phyloP scores from a whole-genome alignment of 2,888 invertebrate genomes.

The Ochropleura leucogaster region DNA sequence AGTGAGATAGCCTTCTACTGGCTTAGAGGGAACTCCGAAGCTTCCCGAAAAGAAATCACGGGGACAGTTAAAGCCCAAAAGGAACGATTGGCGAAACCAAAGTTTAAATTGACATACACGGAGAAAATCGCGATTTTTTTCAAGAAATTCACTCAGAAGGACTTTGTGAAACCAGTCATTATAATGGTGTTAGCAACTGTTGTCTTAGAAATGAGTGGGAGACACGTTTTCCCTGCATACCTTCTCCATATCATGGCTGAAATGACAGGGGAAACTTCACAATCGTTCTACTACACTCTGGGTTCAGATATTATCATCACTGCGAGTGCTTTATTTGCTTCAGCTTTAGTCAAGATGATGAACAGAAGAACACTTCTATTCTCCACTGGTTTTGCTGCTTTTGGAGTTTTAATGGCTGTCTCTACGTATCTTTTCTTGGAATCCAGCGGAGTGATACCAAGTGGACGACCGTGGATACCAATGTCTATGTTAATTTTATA shows the following conservation, averaged over 20 bases:
- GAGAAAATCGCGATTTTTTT: slow-evolving; percentile 31
- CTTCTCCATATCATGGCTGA: slow-evolving; percentile 70
- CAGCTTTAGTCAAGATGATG: slow-evolving; percentile 70
- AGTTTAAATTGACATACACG: slow-evolving; percentile 9
- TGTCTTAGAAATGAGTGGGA: slow-evolving; percentile 73
- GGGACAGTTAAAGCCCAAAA: slow-evolving; percentile 56
- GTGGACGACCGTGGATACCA: slow-evolving; percentile 64
- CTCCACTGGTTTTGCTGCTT: slow-evolving; percentile 69
- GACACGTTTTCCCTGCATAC: slow-evolving; percentile 75
- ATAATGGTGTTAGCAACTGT: slow-evolving; percentile 68
- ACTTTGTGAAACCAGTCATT: slow-evolving; percentile 67
- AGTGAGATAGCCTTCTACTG: slow-evolving; percentile 78
- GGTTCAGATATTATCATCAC: slow-evolving; percentile 73
- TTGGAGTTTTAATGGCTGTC: slow-evolving; percentile 66
- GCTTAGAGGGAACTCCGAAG: slow-evolving; percentile 85
- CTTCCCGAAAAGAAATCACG: slow-evolving; percentile 72
- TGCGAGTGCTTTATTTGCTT: slow-evolving; percentile 69
- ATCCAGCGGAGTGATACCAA: slow-evolving; percentile 64
- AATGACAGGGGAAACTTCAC: slow-evolving; percentile 68
- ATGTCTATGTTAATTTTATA: slow-evolving; percentile 70
- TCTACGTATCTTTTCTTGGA: slow-evolving; percentile 68
- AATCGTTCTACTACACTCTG: slow-evolving; percentile 72
- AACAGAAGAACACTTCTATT: slow-evolving; percentile 74
- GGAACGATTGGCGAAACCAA: slow-evolving; percentile 28
- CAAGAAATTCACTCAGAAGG: slow-evolving; percentile 53